Evolutionary conservation across 2,888 invertebrate genomes (phyloP).

Genomic region (Pollenia angustigena): DNA sequence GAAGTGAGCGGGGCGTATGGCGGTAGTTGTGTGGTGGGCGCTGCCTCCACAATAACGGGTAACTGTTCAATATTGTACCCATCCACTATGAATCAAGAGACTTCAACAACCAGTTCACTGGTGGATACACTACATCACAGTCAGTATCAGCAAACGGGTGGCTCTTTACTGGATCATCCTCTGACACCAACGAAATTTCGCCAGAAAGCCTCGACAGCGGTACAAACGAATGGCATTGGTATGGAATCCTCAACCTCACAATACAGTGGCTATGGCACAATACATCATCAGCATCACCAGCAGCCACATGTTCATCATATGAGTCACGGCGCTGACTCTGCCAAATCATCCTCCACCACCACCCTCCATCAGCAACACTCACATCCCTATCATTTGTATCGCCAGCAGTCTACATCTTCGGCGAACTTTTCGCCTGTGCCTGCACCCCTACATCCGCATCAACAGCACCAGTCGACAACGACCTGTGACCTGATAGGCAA

Average conservation of each 20-base stretch:
- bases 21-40: conserved; percentile 65
- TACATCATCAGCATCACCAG: conserved; percentile 73
- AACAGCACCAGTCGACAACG: conserved; percentile 84
- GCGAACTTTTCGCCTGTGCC: conserved; percentile 84
- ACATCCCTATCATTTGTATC: conserved; percentile 80
- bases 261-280: conserved; percentile 64
- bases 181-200: conserved; percentile 83
- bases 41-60: conserved; percentile 80
- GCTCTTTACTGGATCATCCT: conserved; percentile 83
- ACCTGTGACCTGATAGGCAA: conserved; percentile 83
- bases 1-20: conserved; percentile 77
- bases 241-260: conserved; percentile 75
- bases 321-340: conserved; percentile 68
- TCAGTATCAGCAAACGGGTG: conserved; percentile 84
- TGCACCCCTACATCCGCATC: conserved; percentile 83
- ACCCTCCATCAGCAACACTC: conserved; percentile 77
- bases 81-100: conserved; percentile 82
- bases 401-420: conserved; percentile 83
- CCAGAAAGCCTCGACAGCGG: conserved; percentile 82
- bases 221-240: conserved; percentile 81
- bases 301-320: conserved; percentile 63
- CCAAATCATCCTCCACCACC: conserved; percentile 79
- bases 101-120: conserved; percentile 83
- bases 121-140: conserved; percentile 83
- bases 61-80: conserved; percentile 82